Evolutionary conservation across 2,797 vertebrate genomes (phyloP).

Genomic region (Emydoidea blandingii): DNA sequence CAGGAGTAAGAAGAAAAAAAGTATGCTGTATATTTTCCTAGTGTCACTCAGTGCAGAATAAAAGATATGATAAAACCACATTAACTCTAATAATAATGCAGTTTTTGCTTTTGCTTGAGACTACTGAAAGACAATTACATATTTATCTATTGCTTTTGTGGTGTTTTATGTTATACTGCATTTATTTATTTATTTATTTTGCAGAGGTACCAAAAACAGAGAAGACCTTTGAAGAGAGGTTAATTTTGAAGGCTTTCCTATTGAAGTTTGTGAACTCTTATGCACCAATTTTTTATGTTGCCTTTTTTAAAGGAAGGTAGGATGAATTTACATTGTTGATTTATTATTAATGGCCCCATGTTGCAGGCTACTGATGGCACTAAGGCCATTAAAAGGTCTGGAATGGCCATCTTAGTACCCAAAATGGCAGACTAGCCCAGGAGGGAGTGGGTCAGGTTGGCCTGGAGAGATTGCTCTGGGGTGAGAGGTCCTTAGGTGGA

Average conservation of each 20-base stretch:
- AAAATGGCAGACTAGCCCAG: neutral
- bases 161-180: neutral
- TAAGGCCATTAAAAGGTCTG: neutral
- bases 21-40: neutral
- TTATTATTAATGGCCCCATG: neutral
- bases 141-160: neutral
- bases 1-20: neutral
- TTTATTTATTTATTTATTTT: neutral
- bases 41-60: neutral
- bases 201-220: conserved; percentile 97
- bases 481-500: neutral
- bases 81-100: neutral
- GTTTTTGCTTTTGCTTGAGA: neutral
- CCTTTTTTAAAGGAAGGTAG: conserved; percentile 99
- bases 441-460: neutral
- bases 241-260: conserved; percentile 97
- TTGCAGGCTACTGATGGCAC: neutral
- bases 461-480: neutral
- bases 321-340: conserved; percentile 24
- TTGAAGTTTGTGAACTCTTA: conserved; percentile 98
- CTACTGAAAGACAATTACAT: neutral
- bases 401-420: neutral
- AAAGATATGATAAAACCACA: neutral
- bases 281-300: conserved; percentile 98
- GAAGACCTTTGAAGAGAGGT: conserved; percentile 92